Base-by-base conservation (phyloP, 2,113 vertebrate species). In the Equus quagga region DNA sequence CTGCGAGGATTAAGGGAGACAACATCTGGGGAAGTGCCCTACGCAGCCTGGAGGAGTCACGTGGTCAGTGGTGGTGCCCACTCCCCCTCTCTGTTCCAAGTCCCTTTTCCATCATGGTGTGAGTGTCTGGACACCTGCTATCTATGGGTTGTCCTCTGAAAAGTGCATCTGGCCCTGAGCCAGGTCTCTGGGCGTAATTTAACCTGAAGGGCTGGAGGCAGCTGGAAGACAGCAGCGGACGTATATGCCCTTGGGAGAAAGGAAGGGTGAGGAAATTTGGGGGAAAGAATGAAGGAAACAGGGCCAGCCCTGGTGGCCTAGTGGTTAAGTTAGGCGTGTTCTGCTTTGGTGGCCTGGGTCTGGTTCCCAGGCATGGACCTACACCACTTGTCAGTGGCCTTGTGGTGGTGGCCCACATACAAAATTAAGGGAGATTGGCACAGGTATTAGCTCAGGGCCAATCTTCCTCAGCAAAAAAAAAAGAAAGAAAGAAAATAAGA, bases 31-130 rank as follows among this genome's bases (percentile, higher is more conserved):
- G 41, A 67, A 24, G 54, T 36, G 21, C 31, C 54, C 46, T 17
- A 14, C 36, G 12, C 5, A 2, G 69, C n/a, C 70, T 31, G 56
- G 78, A 31, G 67, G 67, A 14, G 2, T 31, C 1, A 0, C 23
- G 26, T 4, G 67, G 51, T 89, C n/a, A 21, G 36, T 33, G 75
- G 15, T 51, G 24, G 1, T 28, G 33, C 54, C 54, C 15, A 28
- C 28, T 51, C 69, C 44, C 46, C 85, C 51, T 64, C 70, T 46
- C 6, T 0, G 36, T 18, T 67, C 64, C 46, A 7, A 4, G 49
- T 60, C 14, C 19, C 33, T 79, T 67, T 86, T 73, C 64, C 31
- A 49, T 44, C 17, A 24, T 62, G 46, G 7, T n/a, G 28, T 36
- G 44, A 54, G 7, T 28, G 46, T 62, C 70, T 65, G 14, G 78